Conservation (phyloP, 2,888 invertebrate species). For the Drosophila prostipennis region DNA sequence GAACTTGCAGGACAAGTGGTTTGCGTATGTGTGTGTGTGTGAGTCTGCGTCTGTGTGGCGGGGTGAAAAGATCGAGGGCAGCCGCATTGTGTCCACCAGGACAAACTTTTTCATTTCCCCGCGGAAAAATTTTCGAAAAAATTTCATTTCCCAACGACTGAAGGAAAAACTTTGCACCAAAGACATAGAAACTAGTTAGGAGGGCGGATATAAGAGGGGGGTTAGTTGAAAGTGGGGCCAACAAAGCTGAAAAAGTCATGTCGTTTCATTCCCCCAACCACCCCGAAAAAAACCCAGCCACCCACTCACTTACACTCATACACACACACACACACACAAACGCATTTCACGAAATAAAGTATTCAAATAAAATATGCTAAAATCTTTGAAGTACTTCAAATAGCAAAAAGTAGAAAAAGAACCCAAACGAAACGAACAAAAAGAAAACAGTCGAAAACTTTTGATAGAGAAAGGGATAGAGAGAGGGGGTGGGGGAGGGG, state of each 20-base stretch:
- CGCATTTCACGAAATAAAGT: slow-evolving; percentile 78
- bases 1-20: slow-evolving; percentile 47
- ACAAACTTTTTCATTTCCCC: slow-evolving; percentile 81
- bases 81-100: slow-evolving; percentile 77
- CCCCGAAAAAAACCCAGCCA: not conserved
- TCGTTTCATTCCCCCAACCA: slow-evolving; percentile 41
- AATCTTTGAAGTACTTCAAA: slow-evolving; percentile 81
- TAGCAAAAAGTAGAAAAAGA: slow-evolving; percentile 66
- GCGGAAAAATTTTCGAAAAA: slow-evolving; percentile 78
- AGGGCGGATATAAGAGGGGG: slow-evolving; percentile 40
- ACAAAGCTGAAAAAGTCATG: slow-evolving; percentile 74
- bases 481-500: slow-evolving; percentile 7
- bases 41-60: not conserved
- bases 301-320: not conserved
- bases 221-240: slow-evolving; percentile 39
- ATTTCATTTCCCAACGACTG: slow-evolving; percentile 77
- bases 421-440: slow-evolving; percentile 50
- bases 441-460: slow-evolving; percentile 63
- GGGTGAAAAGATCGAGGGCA: slow-evolving; percentile 39
- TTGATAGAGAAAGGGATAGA: slow-evolving; percentile 55
- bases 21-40: not conserved
- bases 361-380: slow-evolving; percentile 80
- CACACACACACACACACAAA: slow-evolving; percentile 36
- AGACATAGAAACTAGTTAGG: slow-evolving; percentile 79
- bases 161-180: slow-evolving; percentile 74